Conservation (phyloP, 2,888 invertebrate genomes). For the Autographa gamma region DNA sequence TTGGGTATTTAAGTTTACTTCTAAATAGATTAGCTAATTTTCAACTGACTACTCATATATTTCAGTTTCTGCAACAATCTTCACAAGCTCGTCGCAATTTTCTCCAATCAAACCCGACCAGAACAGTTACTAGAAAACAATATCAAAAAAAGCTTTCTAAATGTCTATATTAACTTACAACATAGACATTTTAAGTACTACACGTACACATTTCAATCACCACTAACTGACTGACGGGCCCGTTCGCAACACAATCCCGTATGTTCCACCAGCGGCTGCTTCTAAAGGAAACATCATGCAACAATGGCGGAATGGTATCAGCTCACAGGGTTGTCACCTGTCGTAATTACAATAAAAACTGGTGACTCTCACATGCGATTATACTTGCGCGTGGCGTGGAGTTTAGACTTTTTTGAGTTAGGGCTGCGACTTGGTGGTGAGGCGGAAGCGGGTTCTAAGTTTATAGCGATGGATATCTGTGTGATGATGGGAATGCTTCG, state of each 20-base stretch:
- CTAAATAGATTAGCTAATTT: no score
- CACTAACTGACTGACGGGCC: neutral
- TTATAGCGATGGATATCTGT: neutral
- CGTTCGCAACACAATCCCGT: slow-evolving; percentile 15
- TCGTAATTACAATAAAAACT: slow-evolving; percentile 63
- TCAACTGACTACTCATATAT: no score
- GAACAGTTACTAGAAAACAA: no score
- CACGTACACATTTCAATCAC: neutral
- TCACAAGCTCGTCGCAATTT: no score
- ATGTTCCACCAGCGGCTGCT: slow-evolving; percentile 39
- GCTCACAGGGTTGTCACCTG: slow-evolving; percentile 62
- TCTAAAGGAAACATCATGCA: slow-evolving; percentile 54
- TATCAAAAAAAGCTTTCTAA: no score
- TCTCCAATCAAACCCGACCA: no score
- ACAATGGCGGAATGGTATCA: slow-evolving; percentile 61
- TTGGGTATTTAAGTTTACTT: no score
- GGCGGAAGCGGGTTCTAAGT: slow-evolving; percentile 21
- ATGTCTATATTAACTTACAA: no score
- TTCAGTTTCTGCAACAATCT: no score
- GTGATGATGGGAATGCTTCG: no score
- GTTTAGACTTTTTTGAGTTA: slow-evolving; percentile 45
- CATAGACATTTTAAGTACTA: neutral
- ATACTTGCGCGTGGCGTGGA: slow-evolving; percentile 50
- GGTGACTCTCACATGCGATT: slow-evolving; percentile 42
- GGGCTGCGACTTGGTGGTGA: neutral